Evolutionary conservation across 2,113 vertebrate genomes (phyloP).

Genomic region (Ctenodactylus gundi): DNA sequence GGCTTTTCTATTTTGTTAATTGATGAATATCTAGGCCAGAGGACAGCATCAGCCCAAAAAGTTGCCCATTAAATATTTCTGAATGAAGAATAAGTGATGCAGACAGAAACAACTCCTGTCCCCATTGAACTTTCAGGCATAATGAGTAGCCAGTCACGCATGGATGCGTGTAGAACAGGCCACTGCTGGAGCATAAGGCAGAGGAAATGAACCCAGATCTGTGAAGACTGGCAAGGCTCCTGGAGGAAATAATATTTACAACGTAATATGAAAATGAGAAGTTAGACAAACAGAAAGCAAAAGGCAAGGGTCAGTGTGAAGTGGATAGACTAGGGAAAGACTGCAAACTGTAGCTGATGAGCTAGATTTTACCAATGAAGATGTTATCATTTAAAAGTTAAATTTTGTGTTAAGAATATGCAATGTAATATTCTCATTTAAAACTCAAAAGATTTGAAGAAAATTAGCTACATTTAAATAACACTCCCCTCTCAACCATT

Average conservation of each 20-base stretch:
- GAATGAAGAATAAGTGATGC: not conserved
- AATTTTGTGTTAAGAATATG: not conserved
- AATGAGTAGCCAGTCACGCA: not conserved
- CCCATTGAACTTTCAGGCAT: not conserved
- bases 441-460: not conserved
- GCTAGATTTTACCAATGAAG: not conserved
- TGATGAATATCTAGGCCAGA: not conserved
- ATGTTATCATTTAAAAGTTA: not conserved
- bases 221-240: not conserved
- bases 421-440: not conserved
- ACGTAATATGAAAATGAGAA: not conserved
- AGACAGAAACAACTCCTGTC: not conserved
- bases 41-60: not conserved
- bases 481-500: not conserved
- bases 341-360: not conserved
- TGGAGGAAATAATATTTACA: not conserved
- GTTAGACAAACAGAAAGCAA: not conserved
- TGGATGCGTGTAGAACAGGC: fast-evolving
- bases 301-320: not conserved
- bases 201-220: not conserved
- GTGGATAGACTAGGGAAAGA: not conserved
- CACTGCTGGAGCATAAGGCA: fast-evolving
- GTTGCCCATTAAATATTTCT: not conserved
- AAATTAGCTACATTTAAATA: not conserved
- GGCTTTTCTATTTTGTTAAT: not conserved